Evolutionary conservation across 2,888 invertebrate species (phyloP).

Genomic region (Lamellibrachia satsuma): DNA sequence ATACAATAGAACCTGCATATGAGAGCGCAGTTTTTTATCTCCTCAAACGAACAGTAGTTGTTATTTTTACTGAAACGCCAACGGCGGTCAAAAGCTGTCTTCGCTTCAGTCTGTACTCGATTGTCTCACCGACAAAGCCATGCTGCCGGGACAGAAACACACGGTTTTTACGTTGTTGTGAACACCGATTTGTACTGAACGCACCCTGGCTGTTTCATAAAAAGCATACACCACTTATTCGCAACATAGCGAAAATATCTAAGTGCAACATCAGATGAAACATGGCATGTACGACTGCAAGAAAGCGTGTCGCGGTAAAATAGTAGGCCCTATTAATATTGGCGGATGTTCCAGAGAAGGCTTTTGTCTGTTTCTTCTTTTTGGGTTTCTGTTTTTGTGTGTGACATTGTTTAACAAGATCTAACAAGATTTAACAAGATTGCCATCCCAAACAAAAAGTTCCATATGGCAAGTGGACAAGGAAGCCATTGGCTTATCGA

Average conservation of each 20-base stretch:
- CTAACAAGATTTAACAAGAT: too few relatives aligned
- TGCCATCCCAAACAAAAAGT: too few relatives aligned
- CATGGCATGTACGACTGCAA: background rate
- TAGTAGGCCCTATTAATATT: background rate
- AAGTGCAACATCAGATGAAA: background rate
- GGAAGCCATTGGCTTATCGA: too few relatives aligned
- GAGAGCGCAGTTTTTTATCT: background rate
- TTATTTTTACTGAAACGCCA: background rate
- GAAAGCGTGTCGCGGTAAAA: background rate
- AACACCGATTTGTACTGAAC: background rate
- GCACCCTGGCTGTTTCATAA: background rate
- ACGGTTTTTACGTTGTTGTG: background rate
- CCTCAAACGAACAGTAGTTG: background rate
- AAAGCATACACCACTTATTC: background rate
- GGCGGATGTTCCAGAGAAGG: background rate
- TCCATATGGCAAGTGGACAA: too few relatives aligned
- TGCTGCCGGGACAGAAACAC: background rate
- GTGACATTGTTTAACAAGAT: too few relatives aligned
- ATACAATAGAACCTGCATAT: background rate
- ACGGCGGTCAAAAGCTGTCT: background rate
- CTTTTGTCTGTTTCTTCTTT: background rate
- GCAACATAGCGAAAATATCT: background rate
- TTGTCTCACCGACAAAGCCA: background rate
- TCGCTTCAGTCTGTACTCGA: background rate
- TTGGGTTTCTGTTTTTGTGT: background rate